These are phyloP conservation scores for Sardina pilchardus DNA, from an alignment of 2,113 vertebrate genomes.

Conservation along the genomic window DNA sequence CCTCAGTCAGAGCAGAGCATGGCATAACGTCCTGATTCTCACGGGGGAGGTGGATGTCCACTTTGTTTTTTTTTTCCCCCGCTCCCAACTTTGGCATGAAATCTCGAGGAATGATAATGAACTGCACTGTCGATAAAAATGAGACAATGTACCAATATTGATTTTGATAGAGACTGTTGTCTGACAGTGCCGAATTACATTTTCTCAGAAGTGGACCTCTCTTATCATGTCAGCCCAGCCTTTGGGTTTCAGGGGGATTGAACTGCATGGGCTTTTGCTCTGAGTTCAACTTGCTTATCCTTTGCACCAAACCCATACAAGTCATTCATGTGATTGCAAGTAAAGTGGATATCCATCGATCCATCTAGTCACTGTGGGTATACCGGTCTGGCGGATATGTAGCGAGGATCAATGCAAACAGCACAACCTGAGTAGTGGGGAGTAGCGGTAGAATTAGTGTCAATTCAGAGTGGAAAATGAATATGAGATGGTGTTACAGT, in stretches of 20 bases:
- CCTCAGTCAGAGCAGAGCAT: neutral
- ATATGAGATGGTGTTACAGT: neutral
- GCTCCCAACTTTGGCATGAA: neutral
- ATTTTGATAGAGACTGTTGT: neutral
- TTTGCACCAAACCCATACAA: neutral
- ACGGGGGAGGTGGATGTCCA: neutral
- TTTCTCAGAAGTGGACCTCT: neutral
- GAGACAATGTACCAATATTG: conserved; percentile 7
- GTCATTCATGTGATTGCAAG: neutral
- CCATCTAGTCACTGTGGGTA: neutral
- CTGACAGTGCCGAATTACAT: neutral
- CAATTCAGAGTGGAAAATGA: neutral
- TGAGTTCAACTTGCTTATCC: neutral
- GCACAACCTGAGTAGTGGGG: no score
- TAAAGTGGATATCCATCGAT: neutral
- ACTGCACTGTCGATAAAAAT: neutral
- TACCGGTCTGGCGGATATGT: neutral
- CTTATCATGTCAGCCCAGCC: neutral
- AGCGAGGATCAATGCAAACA: neutral
- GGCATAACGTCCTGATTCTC: conserved; percentile 3
- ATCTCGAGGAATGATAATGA: neutral
- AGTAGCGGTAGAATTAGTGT: neutral
- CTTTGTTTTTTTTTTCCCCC: neutral
- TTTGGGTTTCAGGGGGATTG: neutral
- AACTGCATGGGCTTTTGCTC: neutral